These are phyloP conservation scores for Yponomeuta evonymella DNA, from an alignment of 2,888 invertebrate genomes.

Conservation along the genomic window DNA sequence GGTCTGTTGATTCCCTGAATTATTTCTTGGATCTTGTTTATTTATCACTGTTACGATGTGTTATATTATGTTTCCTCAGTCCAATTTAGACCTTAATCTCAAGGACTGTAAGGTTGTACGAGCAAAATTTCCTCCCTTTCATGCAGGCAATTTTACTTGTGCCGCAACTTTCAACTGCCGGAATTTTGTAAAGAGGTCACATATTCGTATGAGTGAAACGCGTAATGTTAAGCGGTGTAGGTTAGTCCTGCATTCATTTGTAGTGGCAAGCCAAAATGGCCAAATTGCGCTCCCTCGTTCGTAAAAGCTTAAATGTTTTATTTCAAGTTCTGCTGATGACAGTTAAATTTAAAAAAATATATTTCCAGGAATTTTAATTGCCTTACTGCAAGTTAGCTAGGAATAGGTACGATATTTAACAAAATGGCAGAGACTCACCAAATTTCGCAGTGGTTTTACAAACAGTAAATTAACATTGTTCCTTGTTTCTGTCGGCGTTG, in stretches of 20 bases:
- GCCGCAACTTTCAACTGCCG: constrained; percentile 28
- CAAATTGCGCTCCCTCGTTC: background rate
- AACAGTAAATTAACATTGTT: background rate
- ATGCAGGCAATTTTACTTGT: background rate
- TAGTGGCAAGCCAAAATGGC: constrained; percentile 10
- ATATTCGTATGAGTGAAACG: constrained; percentile 31
- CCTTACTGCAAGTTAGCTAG: background rate
- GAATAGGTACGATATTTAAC: too few relatives aligned
- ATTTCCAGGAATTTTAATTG: background rate
- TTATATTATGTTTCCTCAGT: background rate
- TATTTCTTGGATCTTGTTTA: background rate
- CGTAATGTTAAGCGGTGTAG: constrained; percentile 30
- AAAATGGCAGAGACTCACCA: background rate
- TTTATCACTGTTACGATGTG: background rate
- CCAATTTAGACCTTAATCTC: background rate
- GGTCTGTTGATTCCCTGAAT: background rate
- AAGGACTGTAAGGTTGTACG: background rate
- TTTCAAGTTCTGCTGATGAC: background rate
- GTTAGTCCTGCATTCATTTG: constrained; percentile 22
- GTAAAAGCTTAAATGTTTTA: constrained; percentile 6
- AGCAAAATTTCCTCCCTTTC: background rate
- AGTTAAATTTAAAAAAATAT: background rate
- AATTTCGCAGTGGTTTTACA: background rate
- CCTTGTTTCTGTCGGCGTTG: background rate
- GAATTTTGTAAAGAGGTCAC: constrained; percentile 37